Conservation (phyloP, 2,797 vertebrate genomes). For the Pristis pectinata region DNA sequence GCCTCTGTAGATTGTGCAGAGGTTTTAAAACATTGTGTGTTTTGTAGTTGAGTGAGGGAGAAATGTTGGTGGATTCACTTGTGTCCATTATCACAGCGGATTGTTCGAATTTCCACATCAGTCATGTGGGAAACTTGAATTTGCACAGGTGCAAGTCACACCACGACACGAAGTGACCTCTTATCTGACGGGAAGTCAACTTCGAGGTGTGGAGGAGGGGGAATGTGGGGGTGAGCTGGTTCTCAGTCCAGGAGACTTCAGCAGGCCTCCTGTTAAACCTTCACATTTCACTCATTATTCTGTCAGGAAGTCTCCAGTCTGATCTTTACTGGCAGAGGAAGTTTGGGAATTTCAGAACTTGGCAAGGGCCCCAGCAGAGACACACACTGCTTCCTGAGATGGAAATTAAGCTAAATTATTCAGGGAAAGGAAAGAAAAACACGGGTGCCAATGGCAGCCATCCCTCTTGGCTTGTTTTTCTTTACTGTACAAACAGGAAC, state of each 20-base stretch:
- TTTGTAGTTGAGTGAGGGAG: not conserved
- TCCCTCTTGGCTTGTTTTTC: slow-evolving; percentile 35
- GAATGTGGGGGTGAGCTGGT: not conserved
- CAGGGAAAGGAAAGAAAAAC: not conserved
- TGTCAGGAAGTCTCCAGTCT: slow-evolving; percentile 36
- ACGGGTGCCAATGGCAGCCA: not conserved
- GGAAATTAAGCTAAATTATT: slow-evolving; percentile 29
- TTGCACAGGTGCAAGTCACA: not conserved
- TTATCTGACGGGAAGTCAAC: slow-evolving; percentile 18
- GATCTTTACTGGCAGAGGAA: slow-evolving; percentile 33
- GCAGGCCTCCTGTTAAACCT: slow-evolving; percentile 20
- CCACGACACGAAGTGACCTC: not conserved
- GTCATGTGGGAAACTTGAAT: not conserved
- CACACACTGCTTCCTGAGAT: slow-evolving; percentile 10
- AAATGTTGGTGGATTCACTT: not conserved
- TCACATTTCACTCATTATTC: slow-evolving; percentile 11
- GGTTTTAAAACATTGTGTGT: not conserved
- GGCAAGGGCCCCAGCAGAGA: slow-evolving; percentile 17
- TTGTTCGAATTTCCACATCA: not conserved
- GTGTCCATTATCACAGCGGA: not conserved
- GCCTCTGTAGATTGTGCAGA: not conserved
- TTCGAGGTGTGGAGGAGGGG: not conserved
- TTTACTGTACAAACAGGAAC: slow-evolving; percentile 30
- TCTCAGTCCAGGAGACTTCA: not conserved
- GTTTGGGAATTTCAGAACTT: slow-evolving; percentile 36